Conservation (phyloP, 2,797 vertebrate species). For the Heteromormyrus szaboi region DNA sequence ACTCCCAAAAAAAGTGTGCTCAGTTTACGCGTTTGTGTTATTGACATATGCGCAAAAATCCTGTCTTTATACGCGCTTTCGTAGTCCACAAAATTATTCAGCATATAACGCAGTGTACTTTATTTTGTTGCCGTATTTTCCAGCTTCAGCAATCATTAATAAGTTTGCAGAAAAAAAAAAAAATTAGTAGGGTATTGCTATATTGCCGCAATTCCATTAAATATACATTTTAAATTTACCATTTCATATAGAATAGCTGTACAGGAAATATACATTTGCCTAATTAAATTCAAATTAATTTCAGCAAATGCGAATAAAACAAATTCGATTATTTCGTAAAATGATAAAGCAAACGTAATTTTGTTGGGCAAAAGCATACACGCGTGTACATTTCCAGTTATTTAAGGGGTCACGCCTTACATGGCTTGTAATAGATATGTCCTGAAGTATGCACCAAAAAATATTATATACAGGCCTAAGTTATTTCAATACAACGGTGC, state of each 20-base stretch:
- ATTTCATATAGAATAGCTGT: background rate
- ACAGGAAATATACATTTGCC: background rate
- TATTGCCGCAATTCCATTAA: background rate
- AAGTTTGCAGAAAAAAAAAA: background rate
- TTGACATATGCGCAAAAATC: background rate
- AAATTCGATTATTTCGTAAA: background rate
- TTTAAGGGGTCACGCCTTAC: background rate
- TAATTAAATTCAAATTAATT: background rate
- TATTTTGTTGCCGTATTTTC: background rate
- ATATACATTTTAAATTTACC: background rate
- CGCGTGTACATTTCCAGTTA: background rate
- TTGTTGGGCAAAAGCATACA: background rate
- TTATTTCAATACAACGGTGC: background rate
- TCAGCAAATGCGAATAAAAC: background rate
- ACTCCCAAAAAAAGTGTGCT: background rate
- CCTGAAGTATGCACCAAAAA: background rate
- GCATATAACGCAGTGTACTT: background rate
- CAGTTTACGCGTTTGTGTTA: background rate
- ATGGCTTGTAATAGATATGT: background rate
- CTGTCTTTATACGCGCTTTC: background rate
- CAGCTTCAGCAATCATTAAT: background rate
- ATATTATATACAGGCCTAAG: background rate
- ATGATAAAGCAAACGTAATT: background rate
- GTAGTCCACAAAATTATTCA: background rate
- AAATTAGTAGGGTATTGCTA: background rate